These are phyloP conservation scores for Petrocephalus sullivani DNA, from an alignment of 2,797 vertebrate species.

Conservation along the genomic window DNA sequence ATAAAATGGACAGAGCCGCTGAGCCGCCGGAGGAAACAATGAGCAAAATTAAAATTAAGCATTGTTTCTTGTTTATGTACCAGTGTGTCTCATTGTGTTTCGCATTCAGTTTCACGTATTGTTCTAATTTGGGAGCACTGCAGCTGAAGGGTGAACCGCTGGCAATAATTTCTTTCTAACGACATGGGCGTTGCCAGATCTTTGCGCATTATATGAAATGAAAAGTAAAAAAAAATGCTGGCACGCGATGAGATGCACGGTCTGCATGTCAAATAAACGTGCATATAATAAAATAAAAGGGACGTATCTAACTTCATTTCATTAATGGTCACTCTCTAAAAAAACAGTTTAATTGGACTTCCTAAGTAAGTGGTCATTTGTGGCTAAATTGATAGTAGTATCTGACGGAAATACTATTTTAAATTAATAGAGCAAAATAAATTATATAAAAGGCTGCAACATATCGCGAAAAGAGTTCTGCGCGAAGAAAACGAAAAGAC, in stretches of 20 bases:
- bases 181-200: conserved; percentile 21
- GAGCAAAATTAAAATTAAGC: background rate
- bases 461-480: background rate
- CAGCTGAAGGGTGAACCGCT: background rate
- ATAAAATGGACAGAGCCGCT: background rate
- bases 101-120: background rate
- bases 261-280: background rate
- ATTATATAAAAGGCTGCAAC: background rate
- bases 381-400: background rate
- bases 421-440: background rate
- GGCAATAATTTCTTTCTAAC: background rate
- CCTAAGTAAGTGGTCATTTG: background rate
- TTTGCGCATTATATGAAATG: conserved; percentile 3
- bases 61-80: background rate
- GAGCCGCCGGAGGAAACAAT: background rate
- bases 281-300: background rate
- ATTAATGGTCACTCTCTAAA: background rate
- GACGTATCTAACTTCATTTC: background rate
- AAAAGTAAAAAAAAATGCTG: background rate
- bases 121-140: background rate
- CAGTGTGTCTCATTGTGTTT: background rate
- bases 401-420: background rate
- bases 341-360: background rate
- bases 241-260: background rate
- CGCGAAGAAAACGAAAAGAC: background rate